Evolutionary conservation across 2,113 vertebrate species (phyloP).

Genomic region (Xenus cinereus): DNA sequence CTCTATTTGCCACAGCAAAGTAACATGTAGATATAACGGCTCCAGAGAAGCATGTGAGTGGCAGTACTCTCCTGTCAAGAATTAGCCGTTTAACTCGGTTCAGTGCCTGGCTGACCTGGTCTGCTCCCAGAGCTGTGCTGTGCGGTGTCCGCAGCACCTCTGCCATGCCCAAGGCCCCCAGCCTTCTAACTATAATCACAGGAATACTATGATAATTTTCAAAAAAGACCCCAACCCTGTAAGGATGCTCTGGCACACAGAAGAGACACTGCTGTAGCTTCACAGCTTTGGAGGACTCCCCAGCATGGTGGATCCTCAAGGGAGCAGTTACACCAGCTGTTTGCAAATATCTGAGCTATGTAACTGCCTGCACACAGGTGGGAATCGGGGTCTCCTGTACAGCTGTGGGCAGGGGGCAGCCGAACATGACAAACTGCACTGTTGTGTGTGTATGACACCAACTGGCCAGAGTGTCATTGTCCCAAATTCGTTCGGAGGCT

Average conservation of each 20-base stretch:
- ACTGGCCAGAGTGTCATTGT: not conserved
- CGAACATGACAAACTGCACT: not conserved
- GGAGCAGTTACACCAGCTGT: not conserved
- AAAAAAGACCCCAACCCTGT: not conserved
- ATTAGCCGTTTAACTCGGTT: not conserved
- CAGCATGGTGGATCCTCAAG: not conserved
- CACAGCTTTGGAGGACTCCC: not conserved
- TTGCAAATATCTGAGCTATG: not conserved
- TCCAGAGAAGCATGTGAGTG: too few relatives aligned
- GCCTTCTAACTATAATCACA: not conserved
- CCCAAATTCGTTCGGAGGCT: not conserved
- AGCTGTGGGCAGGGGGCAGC: not conserved
- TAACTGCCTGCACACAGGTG: not conserved
- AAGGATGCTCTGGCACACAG: not conserved
- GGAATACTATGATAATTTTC: not conserved
- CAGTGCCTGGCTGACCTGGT: not conserved
- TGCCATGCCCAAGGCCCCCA: not conserved
- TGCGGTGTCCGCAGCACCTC: rapidly evolving
- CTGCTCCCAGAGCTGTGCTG: not conserved
- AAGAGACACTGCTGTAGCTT: not conserved
- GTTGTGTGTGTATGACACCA: not conserved
- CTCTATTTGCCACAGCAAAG: not conserved
- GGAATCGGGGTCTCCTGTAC: not conserved
- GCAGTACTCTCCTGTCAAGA: not conserved
- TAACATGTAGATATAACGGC: rapidly evolving